phyloP scores from a whole-genome alignment of 2,888 invertebrate genomes.

The Microplitis deprimator region DNA sequence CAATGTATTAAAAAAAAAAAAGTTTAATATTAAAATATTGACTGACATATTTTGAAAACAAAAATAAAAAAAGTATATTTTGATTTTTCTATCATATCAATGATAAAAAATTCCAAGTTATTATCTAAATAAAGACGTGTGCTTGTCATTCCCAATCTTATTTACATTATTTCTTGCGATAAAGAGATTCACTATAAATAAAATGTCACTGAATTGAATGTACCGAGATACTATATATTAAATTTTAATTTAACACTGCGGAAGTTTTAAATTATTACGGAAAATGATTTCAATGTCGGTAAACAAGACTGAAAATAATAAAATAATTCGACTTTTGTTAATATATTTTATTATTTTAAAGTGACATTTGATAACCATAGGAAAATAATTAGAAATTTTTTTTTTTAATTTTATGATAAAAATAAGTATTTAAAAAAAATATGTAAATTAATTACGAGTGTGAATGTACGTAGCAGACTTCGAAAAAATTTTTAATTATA shows the following conservation, averaged over 20 bases:
- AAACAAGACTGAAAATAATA: neutral
- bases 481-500: too few species aligned
- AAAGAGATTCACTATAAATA: neutral
- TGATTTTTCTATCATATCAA: neutral
- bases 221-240: neutral
- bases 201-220: neutral
- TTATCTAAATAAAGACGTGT: constrained; percentile 29
- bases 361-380: neutral
- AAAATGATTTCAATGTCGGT: neutral
- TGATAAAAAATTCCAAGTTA: constrained; percentile 9
- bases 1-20: too few species aligned
- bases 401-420: too few species aligned
- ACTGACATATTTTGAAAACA: too few species aligned
- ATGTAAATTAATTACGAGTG: too few species aligned
- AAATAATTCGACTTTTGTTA: neutral
- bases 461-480: too few species aligned
- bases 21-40: too few species aligned
- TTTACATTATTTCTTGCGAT: constrained; percentile 4
- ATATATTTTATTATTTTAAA: neutral
- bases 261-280: neutral
- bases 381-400: too few species aligned
- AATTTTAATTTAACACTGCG: neutral
- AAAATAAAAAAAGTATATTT: too few species aligned
- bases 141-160: constrained; percentile 8
- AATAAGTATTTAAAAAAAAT: too few species aligned